These are phyloP conservation scores for Cryptophagus acutangulus DNA, from an alignment of 2,888 invertebrate species.

Conservation along the genomic window DNA sequence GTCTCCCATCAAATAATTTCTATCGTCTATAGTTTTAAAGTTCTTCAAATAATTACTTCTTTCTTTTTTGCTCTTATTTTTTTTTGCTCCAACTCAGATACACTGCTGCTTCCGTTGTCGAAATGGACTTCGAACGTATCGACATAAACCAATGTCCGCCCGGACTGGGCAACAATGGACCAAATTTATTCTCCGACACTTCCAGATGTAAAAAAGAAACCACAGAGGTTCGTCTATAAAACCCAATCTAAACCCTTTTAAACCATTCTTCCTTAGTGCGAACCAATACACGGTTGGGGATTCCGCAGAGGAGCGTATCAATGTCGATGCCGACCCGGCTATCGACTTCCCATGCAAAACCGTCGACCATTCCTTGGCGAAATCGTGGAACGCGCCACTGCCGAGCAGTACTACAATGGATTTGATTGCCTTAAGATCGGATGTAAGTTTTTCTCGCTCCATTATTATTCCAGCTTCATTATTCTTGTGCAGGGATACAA, in stretches of 20 bases:
- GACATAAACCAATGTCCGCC: conserved; percentile 96
- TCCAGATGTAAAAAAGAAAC: conserved; percentile 87
- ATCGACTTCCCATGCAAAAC: conserved; percentile 78
- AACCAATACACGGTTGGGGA: conserved; percentile 94
- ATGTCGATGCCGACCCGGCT: conserved; percentile 87
- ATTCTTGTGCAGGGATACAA: conserved; percentile 77
- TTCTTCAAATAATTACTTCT: too few species aligned
- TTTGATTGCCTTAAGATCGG: conserved; percentile 90
- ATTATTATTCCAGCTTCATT: too few species aligned
- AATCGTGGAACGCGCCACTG: conserved; percentile 87
- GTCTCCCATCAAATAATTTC: too few species aligned
- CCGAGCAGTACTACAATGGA: conserved; percentile 87
- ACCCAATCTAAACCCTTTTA: background rate
- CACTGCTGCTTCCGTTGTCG: conserved; percentile 86
- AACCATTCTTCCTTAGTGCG: conserved; percentile 61
- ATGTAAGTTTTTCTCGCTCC: conserved; percentile 78
- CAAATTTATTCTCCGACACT: conserved; percentile 85
- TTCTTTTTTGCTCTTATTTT: too few species aligned
- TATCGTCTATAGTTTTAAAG: too few species aligned
- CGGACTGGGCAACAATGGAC: conserved; percentile 80
- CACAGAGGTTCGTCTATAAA: conserved; percentile 62
- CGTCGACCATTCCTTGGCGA: conserved; percentile 90
- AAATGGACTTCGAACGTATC: conserved; percentile 94
- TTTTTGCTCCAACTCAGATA: too few species aligned
- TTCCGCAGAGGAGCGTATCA: conserved; percentile 93